phyloP scores from a whole-genome alignment of 2,888 invertebrate species.

The Isoperla grammatica region DNA sequence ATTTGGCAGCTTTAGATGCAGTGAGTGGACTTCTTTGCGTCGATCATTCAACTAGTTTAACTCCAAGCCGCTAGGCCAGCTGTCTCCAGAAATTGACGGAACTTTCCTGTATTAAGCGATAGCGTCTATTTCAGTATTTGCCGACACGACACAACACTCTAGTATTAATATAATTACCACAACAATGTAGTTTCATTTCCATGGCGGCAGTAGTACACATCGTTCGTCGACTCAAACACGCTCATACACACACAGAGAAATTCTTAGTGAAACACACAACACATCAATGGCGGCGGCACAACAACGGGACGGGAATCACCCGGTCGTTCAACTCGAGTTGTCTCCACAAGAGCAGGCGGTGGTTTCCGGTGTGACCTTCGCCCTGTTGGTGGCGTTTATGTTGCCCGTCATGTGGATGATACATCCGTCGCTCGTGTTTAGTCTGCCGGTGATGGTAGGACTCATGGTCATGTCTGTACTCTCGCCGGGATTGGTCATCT shows the following conservation, averaged over 20 bases:
- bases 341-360: background rate
- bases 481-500: background rate
- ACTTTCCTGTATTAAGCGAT: background rate
- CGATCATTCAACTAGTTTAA: too few relatives aligned
- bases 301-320: too few relatives aligned
- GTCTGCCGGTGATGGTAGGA: background rate
- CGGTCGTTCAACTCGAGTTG: background rate
- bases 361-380: background rate
- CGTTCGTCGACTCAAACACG: too few relatives aligned
- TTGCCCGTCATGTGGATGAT: slow-evolving; percentile 8
- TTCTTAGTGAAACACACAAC: too few relatives aligned
- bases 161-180: background rate
- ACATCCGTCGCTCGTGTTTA: background rate
- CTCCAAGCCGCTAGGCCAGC: too few relatives aligned
- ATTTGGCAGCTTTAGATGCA: too few relatives aligned
- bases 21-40: too few relatives aligned
- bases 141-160: background rate
- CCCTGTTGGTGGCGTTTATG: background rate
- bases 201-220: too few relatives aligned
- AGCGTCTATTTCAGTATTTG: background rate
- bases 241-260: too few relatives aligned
- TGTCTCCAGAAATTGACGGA: too few relatives aligned
- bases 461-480: background rate
- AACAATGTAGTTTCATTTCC: too few relatives aligned
- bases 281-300: too few relatives aligned